Percentiles rank a stretch among this genome's conserved stretches.
Conservation (phyloP, 2,113 vertebrate genomes). For the Spilogale gracilis region DNA sequence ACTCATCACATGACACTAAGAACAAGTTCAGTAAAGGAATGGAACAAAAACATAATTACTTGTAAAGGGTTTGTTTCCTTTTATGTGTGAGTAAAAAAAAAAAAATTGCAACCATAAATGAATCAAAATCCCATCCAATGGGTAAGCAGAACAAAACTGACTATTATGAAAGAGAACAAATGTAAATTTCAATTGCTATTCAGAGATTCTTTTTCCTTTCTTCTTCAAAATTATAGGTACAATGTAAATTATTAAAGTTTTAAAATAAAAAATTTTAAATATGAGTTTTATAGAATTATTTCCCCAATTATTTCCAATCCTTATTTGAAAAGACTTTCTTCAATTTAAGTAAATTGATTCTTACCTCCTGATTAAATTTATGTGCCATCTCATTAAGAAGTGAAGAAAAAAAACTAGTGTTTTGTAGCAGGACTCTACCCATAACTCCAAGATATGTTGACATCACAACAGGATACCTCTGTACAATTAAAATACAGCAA, state of each 20-base stretch:
- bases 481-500: constrained; percentile 70
- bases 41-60: neutral
- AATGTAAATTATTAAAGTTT: neutral
- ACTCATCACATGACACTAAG: neutral
- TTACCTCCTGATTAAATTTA: constrained; percentile 95
- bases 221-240: neutral
- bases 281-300: neutral
- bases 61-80: neutral
- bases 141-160: neutral
- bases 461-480: constrained; percentile 98
- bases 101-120: neutral
- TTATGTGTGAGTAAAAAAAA: neutral
- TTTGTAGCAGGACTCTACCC: constrained; percentile 96
- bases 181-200: constrained; percentile 1
- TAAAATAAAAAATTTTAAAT: constrained; percentile 31
- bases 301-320: constrained; percentile 28
- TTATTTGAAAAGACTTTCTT: constrained; percentile 24
- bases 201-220: neutral
- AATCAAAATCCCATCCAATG: constrained; percentile 24
- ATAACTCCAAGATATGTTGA: constrained; percentile 96
- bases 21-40: constrained; percentile 46
- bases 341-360: constrained; percentile 48
- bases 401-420: constrained; percentile 95
- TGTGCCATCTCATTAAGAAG: constrained; percentile 94
- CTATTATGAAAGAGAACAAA: neutral